Conservation (phyloP, 2,888 invertebrate species). For the Pilophorus perplexus region DNA sequence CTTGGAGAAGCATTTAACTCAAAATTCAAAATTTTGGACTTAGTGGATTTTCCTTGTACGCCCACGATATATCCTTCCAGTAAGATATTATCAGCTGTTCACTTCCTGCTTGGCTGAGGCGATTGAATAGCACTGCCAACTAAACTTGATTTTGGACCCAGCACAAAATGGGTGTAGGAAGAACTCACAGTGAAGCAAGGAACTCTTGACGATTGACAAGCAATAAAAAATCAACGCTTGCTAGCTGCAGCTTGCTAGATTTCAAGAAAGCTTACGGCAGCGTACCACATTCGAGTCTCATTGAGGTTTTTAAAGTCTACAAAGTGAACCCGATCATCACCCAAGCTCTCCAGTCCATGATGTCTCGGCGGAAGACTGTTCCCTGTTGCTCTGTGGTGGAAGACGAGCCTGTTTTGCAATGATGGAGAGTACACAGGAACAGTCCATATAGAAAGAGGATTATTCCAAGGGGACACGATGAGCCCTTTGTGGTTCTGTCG, state of each 20-base stretch:
- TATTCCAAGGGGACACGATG: slow-evolving; percentile 46
- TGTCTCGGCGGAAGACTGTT: too few relatives aligned
- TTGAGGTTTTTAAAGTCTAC: not conserved
- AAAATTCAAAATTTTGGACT: too few relatives aligned
- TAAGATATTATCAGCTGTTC: not conserved
- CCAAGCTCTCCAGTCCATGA: too few relatives aligned
- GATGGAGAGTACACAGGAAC: slow-evolving; percentile 37
- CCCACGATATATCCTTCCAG: too few relatives aligned
- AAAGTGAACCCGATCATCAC: too few relatives aligned
- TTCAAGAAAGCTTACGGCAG: not conserved
- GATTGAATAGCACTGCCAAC: not conserved
- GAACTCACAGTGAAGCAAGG: too few relatives aligned
- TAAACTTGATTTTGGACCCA: not conserved
- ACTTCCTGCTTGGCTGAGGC: too few relatives aligned
- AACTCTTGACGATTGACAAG: not conserved
- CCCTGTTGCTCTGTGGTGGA: too few relatives aligned
- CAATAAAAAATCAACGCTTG: not conserved
- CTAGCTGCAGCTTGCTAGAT: not conserved
- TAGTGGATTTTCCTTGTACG: too few relatives aligned
- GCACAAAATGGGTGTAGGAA: not conserved
- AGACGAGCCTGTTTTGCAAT: slow-evolving; percentile 12
- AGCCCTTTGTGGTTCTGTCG: slow-evolving; percentile 46
- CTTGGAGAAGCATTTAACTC: too few relatives aligned
- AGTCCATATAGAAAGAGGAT: slow-evolving; percentile 42
- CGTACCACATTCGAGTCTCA: not conserved